A percentile compares a stretch with the other conserved stretches of the same genome.
These are phyloP conservation scores for Phaenicophaeus curvirostris DNA, from an alignment of 2,797 vertebrate genomes.

Conservation along the genomic window DNA sequence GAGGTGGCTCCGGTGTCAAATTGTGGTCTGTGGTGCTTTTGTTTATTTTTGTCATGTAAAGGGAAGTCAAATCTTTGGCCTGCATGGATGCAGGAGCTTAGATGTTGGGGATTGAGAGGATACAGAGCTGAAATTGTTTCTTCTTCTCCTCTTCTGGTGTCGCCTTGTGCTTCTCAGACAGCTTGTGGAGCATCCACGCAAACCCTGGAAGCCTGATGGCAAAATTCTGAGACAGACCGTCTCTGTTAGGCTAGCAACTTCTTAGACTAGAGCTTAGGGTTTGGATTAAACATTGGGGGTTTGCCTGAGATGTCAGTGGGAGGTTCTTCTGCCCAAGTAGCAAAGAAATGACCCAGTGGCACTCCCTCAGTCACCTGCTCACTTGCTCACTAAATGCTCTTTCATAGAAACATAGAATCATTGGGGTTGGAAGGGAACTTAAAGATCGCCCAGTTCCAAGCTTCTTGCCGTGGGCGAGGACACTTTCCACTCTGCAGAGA, in stretches of 20 bases:
- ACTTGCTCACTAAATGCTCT: neutral
- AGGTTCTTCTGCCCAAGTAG: neutral
- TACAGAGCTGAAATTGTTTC: neutral
- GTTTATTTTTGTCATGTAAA: neutral
- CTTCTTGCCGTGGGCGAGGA: no score
- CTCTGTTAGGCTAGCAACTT: neutral
- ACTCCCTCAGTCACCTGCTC: neutral
- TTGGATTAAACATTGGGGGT: neutral
- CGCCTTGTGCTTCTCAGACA: neutral
- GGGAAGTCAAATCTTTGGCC: no score
- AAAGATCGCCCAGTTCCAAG: no score
- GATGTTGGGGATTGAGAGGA: neutral
- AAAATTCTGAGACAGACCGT: neutral
- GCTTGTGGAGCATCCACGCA: neutral
- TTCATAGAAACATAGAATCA: neutral
- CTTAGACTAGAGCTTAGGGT: neutral
- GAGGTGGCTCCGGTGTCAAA: neutral
- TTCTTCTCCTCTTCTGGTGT: neutral
- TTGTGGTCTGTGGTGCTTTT: neutral
- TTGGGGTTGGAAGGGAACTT: no score
- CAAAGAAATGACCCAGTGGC: neutral
- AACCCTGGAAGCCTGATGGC: neutral
- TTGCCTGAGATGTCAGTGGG: rapidly evolving
- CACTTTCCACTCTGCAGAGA: neutral
- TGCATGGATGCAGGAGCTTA: neutral